A percentile compares a stretch with the other conserved stretches of the same genome.
Evolutionary conservation across 2,113 vertebrate genomes (phyloP).

Genomic region (Willisornis vidua): DNA sequence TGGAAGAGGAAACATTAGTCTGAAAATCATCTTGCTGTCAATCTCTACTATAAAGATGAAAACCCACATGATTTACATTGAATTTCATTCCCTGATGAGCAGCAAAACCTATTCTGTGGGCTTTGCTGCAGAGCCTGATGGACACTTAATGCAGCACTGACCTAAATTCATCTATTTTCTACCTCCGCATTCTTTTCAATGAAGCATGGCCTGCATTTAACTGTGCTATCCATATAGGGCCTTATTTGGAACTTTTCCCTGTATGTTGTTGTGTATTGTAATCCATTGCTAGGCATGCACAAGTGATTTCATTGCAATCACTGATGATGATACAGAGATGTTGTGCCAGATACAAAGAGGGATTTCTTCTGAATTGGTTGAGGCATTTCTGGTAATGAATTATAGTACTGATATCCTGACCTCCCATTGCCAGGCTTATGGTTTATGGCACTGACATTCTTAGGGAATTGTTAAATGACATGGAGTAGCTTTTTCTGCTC

Average conservation of each 20-base stretch:
- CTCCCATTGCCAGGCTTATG: background rate
- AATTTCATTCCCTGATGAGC: background rate
- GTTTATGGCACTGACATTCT: background rate
- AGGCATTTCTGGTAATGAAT: conserved; percentile 13
- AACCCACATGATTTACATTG: background rate
- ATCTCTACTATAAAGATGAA: background rate
- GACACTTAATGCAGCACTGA: background rate
- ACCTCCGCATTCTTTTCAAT: background rate
- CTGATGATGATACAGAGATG: background rate
- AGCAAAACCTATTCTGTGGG: background rate
- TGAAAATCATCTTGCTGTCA: background rate
- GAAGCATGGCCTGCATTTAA: background rate
- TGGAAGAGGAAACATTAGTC: background rate
- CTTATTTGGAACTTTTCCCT: background rate
- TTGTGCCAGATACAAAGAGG: background rate
- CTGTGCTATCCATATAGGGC: background rate
- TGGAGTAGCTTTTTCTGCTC: background rate
- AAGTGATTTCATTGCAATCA: background rate
- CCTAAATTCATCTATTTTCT: background rate
- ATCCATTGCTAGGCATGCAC: background rate
- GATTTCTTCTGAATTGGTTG: background rate
- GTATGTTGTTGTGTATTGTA: background rate
- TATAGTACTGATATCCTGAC: background rate
- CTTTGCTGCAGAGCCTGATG: background rate
- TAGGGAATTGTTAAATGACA: background rate